phyloP scores from a whole-genome alignment of 2,888 invertebrate genomes.

The Calliphora vomitoria region DNA sequence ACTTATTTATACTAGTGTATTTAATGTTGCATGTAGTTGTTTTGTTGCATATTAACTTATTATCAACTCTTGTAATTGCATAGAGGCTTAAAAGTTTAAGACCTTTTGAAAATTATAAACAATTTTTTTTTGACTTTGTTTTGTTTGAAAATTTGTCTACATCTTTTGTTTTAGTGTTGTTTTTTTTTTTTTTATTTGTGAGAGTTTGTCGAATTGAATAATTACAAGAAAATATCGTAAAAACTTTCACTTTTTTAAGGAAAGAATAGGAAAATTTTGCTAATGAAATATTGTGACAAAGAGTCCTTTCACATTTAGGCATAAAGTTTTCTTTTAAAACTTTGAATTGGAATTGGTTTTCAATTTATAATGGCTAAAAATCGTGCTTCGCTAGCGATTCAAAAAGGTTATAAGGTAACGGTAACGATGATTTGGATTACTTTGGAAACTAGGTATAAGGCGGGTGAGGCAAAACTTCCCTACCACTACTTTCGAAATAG shows the following conservation, averaged over 20 bases:
- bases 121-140: constrained; percentile 6
- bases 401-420: too few relatives aligned
- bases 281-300: too few relatives aligned
- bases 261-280: background rate
- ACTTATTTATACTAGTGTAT: background rate
- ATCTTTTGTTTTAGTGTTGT: background rate
- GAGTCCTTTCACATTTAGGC: too few relatives aligned
- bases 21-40: background rate
- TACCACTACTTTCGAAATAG: too few relatives aligned
- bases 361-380: too few relatives aligned
- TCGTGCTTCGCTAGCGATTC: too few relatives aligned
- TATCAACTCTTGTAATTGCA: constrained; percentile 52
- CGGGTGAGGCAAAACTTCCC: too few relatives aligned
- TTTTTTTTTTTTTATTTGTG: background rate
- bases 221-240: background rate
- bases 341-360: too few relatives aligned
- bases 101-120: constrained; percentile 56
- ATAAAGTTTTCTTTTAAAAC: too few relatives aligned
- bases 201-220: constrained; percentile 19
- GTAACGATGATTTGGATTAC: too few relatives aligned
- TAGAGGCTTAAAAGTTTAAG: constrained; percentile 51
- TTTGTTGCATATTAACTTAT: constrained; percentile 33
- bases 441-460: too few relatives aligned
- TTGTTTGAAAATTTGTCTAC: constrained; percentile 8
- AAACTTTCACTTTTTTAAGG: constrained; percentile 34